Conservation (phyloP, 2,797 vertebrate species). For the Argyrosomus regius region DNA sequence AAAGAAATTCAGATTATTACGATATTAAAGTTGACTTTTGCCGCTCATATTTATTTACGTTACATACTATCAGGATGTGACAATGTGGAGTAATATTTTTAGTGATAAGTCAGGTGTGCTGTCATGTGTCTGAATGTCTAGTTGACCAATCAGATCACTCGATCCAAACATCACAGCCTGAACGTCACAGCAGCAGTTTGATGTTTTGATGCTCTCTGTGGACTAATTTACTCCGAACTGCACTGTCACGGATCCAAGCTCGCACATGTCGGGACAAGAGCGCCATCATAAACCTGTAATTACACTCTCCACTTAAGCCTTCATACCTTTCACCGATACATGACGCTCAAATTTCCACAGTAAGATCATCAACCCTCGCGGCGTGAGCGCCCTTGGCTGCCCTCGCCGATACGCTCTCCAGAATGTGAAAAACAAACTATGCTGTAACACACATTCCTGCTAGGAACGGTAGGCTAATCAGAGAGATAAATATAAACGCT, state of each 20-base stretch:
- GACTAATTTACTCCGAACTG: constrained; percentile 37
- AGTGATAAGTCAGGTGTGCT: no score
- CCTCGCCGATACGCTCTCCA: constrained; percentile 23
- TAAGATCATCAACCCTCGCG: constrained; percentile 41
- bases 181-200: constrained; percentile 13
- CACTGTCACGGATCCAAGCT: constrained; percentile 43
- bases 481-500: constrained; percentile 48
- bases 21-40: no score
- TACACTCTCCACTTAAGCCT: constrained; percentile 45
- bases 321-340: constrained; percentile 52
- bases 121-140: no score
- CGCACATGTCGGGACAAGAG: constrained; percentile 55
- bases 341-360: constrained; percentile 38
- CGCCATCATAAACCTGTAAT: constrained; percentile 55
- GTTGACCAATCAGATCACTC: no score
- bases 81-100: no score
- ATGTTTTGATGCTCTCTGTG: constrained; percentile 27
- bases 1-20: no score
- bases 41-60: no score
- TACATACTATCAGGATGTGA: no score
- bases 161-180: constrained; percentile 5
- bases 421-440: constrained; percentile 35
- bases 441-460: constrained; percentile 28
- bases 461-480: constrained; percentile 57
- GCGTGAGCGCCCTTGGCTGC: constrained; percentile 33